These are phyloP conservation scores for Etheostoma cragini DNA, from an alignment of 2,113 vertebrate species.

Conservation along the genomic window DNA sequence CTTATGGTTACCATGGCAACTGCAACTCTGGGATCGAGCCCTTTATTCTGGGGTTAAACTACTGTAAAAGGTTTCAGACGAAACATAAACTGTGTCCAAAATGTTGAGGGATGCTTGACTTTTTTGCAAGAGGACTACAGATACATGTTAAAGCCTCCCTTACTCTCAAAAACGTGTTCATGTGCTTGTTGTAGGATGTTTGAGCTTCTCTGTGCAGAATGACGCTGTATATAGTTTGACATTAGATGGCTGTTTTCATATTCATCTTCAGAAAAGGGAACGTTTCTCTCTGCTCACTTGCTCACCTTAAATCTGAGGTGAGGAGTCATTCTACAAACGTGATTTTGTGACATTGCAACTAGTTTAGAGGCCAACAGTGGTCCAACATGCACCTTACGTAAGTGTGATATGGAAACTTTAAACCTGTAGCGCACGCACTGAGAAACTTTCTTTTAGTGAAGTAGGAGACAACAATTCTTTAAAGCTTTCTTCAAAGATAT, in stretches of 20 bases:
- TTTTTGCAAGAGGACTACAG: neutral
- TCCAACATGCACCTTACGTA: neutral
- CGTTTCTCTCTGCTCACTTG: neutral
- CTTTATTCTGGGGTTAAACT: constrained; percentile 27
- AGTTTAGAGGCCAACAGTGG: neutral
- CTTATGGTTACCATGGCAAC: constrained; percentile 41
- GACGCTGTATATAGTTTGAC: neutral
- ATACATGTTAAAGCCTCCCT: neutral
- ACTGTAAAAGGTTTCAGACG: constrained; percentile 5
- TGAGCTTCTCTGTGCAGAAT: neutral
- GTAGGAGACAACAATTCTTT: neutral
- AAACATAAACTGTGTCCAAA: constrained; percentile 21
- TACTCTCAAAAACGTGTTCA: neutral
- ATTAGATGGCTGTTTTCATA: neutral
- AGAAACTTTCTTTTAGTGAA: neutral
- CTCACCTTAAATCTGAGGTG: neutral
- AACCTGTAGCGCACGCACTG: neutral
- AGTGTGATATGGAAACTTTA: neutral
- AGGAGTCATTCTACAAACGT: neutral
- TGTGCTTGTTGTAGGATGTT: neutral
- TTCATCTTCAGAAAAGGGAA: neutral
- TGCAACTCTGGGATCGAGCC: constrained; percentile 19
- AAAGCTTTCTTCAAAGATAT: no score
- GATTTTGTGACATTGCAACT: neutral
- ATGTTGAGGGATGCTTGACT: neutral